Conservation (phyloP, 2,888 invertebrate genomes). For the Abrostola triplasia region DNA sequence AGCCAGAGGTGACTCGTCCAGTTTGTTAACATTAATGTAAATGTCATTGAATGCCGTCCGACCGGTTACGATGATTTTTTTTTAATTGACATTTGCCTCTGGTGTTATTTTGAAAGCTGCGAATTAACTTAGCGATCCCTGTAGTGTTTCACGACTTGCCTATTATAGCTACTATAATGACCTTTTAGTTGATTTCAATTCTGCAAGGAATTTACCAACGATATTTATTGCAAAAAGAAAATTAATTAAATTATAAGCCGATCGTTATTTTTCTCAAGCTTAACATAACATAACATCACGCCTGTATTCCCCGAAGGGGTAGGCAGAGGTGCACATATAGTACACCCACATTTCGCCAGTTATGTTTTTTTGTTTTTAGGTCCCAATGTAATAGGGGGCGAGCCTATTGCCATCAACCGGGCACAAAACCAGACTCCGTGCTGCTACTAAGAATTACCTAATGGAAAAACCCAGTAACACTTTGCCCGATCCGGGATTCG, state of each 20-base stretch:
- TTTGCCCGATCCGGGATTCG: too few relatives aligned
- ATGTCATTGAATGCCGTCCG: conserved; percentile 79
- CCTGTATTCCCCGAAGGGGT: too few relatives aligned
- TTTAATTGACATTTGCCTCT: conserved; percentile 67
- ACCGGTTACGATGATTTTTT: conserved; percentile 79
- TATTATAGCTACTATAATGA: conserved; percentile 48
- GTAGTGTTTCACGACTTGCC: conserved; percentile 47
- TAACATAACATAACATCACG: too few relatives aligned
- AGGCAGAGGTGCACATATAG: too few relatives aligned
- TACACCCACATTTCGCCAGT: too few relatives aligned
- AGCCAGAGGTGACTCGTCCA: conserved; percentile 73
- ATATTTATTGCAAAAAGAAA: conserved; percentile 25
- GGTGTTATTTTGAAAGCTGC: conserved; percentile 77
- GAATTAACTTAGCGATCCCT: conserved; percentile 60
- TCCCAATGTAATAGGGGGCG: too few relatives aligned
- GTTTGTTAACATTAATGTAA: conserved; percentile 81
- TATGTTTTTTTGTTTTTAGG: too few relatives aligned
- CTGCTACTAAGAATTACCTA: too few relatives aligned
- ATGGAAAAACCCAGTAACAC: too few relatives aligned
- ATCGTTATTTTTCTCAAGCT: neutral
- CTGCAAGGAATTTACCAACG: conserved; percentile 35
- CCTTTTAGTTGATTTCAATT: conserved; percentile 45
- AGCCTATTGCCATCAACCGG: too few relatives aligned
- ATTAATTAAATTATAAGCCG: conserved; percentile 25
- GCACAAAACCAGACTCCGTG: too few relatives aligned